Evolutionary conservation across 92 coral and sea anemone genomes (phyloP), one percentile per base, ranked within the genome.

Genomic region (Paragorgia papillata): DNA sequence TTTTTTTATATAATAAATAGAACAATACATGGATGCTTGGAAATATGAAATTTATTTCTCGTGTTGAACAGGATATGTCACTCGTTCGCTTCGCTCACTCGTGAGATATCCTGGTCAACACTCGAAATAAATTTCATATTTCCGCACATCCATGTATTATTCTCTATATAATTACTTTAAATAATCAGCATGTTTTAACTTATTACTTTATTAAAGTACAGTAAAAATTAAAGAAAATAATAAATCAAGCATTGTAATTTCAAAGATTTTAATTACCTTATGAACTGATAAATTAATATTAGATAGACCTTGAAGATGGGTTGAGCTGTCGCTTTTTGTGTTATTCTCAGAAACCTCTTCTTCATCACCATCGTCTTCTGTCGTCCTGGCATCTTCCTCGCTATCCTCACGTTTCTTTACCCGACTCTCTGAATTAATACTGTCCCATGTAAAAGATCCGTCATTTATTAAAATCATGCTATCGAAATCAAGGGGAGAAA

Each of bases 261-360:
- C 2, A 6, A 46, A 9, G 15, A 46, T 7, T 46, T 46, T 6
- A 46, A 7, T 15, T 32, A 82, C 90, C 87, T 82, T 69, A 17
- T 66, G 41, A 54, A 79, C 31, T 30, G 84, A 31, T 31, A 86
- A 28, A 43, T 78, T 69, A 29, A 86, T 54, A 31, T 71, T 20
- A 43, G 32, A 33, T 33, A 71, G 22, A 54, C 29, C 31, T n/a
- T 69, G 76, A 6, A n/a, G 31, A 27, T 31, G 31, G 62, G 46
- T 57, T 13, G 62, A 3, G 22, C 35, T 74, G 54, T 10, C 18
- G 3, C 62, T 18, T 2, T 29, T 22, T 26, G 41, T 5, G 28
- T 49, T 33, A 14, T 19, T 46, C 6, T 26, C 53, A 22, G 58
- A 26, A 3, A 27, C 71, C 9, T 50, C 80, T 9, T 60, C 39